phyloP scores from a whole-genome alignment of 1,140 invertebrate species.

The Zaprionus davidi region DNA sequence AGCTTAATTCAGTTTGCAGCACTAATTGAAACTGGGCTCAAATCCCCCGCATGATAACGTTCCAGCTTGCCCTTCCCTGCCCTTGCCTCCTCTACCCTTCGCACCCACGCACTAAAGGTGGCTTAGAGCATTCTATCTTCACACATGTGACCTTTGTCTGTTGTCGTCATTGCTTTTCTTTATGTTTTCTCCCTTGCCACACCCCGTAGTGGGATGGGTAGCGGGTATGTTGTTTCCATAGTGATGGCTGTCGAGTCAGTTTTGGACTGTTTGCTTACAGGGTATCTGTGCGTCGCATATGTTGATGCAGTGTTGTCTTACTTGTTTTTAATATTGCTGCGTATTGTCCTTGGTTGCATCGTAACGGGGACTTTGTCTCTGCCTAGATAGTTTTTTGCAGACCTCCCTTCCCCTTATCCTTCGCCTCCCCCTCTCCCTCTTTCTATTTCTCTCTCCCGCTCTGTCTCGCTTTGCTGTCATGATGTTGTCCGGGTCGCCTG shows the following conservation, averaged over 20 bases:
- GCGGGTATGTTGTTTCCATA: neutral
- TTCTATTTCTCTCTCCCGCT: constrained; percentile 21
- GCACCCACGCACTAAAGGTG: neutral
- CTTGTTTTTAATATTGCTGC: constrained; percentile 43
- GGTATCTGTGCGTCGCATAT: constrained; percentile 13
- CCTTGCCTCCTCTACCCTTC: neutral
- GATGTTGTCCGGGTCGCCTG: constrained; percentile 29
- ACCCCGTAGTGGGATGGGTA: neutral
- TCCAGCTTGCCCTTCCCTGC: neutral
- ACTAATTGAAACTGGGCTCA: constrained; percentile 74
- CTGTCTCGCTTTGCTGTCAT: constrained; percentile 23
- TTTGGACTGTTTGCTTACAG: neutral
- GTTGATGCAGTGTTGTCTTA: neutral
- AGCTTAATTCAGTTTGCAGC: constrained; percentile 76
- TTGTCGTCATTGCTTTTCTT: constrained; percentile 27
- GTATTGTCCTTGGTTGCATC: constrained; percentile 36
- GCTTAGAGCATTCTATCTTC: constrained; percentile 58
- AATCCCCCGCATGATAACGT: constrained; percentile 13
- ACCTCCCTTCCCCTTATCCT: constrained; percentile 16
- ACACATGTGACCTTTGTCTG: constrained; percentile 67
- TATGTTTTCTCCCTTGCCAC: constrained; percentile 3
- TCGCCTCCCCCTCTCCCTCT: neutral
- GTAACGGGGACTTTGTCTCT: constrained; percentile 26
- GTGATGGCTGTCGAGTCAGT: neutral
- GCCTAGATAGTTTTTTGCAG: constrained; percentile 23